Evolutionary conservation across 1,140 invertebrate species (phyloP).

Genomic region (Polypedilum vanderplanki): DNA sequence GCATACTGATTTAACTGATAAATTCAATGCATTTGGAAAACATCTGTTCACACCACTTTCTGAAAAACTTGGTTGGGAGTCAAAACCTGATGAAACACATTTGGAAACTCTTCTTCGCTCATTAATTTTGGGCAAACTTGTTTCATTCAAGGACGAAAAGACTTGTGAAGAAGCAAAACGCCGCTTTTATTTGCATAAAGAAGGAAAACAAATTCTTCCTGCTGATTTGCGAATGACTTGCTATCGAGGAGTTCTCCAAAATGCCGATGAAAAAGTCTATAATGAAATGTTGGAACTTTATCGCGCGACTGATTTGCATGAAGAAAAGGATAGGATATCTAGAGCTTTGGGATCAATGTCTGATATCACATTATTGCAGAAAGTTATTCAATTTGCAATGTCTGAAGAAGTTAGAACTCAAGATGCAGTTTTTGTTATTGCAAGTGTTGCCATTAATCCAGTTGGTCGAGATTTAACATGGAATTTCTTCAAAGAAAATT

Average conservation of each 20-base stretch:
- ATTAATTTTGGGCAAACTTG: conserved; percentile 73
- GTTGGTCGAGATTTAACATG: conserved; percentile 78
- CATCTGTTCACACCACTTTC: conserved; percentile 64
- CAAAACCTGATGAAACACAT: conserved; percentile 66
- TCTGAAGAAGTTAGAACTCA: conserved; percentile 86
- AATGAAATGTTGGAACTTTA: conserved; percentile 77
- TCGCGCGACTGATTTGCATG: conserved; percentile 75
- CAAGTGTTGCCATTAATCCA: conserved; percentile 68
- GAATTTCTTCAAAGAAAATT: conserved; percentile 87
- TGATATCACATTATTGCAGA: conserved; percentile 60
- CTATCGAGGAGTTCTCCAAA: conserved; percentile 73
- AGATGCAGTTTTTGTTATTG: conserved; percentile 83
- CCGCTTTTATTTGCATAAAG: conserved; percentile 62
- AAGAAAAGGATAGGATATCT: conserved; percentile 87
- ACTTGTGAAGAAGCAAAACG: conserved; percentile 67
- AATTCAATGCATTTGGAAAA: conserved; percentile 66
- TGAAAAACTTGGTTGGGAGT: conserved; percentile 69
- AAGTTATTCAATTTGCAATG: conserved; percentile 83
- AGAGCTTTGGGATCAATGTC: conserved; percentile 69
- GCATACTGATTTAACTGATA: conserved; percentile 65
- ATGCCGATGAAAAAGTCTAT: conserved; percentile 62
- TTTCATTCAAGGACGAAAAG: conserved; percentile 66
- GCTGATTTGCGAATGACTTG: conserved; percentile 83
- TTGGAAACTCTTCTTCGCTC: conserved; percentile 76
- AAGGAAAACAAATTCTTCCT: conserved; percentile 56